Evolutionary conservation across 1,140 invertebrate species (phyloP).

Genomic region (Amphibalanus amphitrite): DNA sequence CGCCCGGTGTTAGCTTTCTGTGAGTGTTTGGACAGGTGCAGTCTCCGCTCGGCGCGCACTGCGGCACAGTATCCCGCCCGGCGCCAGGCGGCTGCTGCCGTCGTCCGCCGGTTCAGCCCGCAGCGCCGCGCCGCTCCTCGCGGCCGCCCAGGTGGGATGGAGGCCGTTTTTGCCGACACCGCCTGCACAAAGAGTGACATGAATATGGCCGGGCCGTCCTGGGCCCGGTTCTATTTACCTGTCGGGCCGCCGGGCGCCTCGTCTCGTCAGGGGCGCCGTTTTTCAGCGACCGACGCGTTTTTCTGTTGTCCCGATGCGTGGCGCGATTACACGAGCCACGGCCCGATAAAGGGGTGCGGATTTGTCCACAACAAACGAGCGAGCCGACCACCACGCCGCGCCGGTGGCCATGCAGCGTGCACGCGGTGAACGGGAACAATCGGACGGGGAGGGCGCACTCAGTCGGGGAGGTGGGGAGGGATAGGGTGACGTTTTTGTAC

Average conservation of each 20-base stretch:
- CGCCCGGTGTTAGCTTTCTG: too few species aligned
- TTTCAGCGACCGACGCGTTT: neutral
- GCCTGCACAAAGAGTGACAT: slow-evolving; percentile 1
- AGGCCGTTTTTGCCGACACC: neutral
- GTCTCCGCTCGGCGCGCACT: neutral
- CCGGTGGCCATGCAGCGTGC: neutral
- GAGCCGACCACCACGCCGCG: neutral
- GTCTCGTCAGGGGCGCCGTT: neutral
- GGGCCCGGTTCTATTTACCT: neutral
- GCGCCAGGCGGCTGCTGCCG: neutral
- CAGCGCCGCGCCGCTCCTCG: too few species aligned
- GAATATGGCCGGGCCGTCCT: neutral
- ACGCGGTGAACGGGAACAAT: too few species aligned
- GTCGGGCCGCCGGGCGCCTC: neutral
- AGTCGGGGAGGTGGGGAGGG: neutral
- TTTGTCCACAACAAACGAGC: neutral
- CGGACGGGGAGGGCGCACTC: neutral
- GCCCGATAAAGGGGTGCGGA: neutral
- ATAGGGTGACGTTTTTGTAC: neutral
- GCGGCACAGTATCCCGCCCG: neutral
- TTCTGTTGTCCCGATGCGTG: neutral
- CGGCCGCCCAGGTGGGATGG: neutral
- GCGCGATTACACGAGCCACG: neutral
- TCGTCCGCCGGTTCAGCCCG: too few species aligned
- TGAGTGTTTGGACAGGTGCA: neutral